phyloP scores from a whole-genome alignment of 23 tunicate genomes.

The Halocynthia roretzi region DNA sequence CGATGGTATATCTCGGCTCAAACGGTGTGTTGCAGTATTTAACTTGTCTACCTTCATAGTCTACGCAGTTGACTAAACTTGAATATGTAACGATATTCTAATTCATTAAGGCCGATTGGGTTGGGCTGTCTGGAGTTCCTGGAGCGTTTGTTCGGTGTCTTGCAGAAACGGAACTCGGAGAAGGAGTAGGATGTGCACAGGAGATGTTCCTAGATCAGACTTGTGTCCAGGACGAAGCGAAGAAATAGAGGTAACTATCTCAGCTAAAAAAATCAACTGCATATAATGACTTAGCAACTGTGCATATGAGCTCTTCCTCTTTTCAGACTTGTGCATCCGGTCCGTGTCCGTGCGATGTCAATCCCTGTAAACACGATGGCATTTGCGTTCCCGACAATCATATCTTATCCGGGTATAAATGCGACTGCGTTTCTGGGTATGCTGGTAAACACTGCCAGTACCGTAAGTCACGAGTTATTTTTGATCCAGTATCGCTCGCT shows the following conservation, averaged over 20 bases:
- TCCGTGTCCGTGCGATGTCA: constrained; percentile 60
- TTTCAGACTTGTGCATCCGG: constrained; percentile 47
- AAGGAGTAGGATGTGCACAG: constrained; percentile 64
- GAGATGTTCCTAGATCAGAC: constrained; percentile 30
- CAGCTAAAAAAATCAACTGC: neutral
- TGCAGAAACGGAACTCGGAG: constrained; percentile 55
- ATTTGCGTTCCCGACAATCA: constrained; percentile 35
- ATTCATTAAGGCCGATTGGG: constrained; percentile 44
- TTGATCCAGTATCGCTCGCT: too few relatives aligned
- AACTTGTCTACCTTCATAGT: neutral
- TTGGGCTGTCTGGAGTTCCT: constrained; percentile 77
- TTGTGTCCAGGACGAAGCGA: constrained; percentile 43
- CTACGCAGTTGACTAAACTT: too few relatives aligned
- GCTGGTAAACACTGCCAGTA: constrained; percentile 74
- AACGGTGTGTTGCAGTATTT: constrained; percentile 5
- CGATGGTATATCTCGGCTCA: constrained; percentile 33
- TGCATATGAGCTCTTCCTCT: neutral
- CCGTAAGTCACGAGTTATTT: constrained; percentile 11
- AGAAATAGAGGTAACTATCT: constrained; percentile 37
- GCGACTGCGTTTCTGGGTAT: constrained; percentile 59
- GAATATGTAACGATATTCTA: neutral
- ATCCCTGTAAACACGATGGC: constrained; percentile 82
- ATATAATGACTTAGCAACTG: neutral
- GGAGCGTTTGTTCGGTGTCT: constrained; percentile 63
- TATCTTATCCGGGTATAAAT: constrained; percentile 50